Conservation (phyloP, 2,888 invertebrate genomes). For the Dryocosmus kuriphilus region DNA sequence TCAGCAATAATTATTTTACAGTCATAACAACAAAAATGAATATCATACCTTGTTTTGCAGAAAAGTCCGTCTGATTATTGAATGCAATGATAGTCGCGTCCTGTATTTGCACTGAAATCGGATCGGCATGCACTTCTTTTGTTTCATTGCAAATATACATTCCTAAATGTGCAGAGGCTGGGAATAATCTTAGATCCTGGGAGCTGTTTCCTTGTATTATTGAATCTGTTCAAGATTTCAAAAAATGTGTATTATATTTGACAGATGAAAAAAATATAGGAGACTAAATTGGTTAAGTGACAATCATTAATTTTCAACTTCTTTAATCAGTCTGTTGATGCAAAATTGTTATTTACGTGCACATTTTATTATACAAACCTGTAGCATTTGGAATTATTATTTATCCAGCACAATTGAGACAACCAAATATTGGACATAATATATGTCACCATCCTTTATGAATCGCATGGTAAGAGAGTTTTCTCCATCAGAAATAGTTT, state of each 20-base stretch:
- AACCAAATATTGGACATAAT: conserved; percentile 15
- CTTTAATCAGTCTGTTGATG: too few relatives aligned
- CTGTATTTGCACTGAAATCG: not conserved
- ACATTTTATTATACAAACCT: conserved; percentile 1
- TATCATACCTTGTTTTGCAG: conserved; percentile 10
- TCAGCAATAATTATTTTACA: too few relatives aligned
- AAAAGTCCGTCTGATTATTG: not conserved
- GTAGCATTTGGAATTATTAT: conserved; percentile 7
- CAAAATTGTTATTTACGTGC: too few relatives aligned
- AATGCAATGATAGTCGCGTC: conserved; percentile 7
- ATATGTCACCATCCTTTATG: not conserved
- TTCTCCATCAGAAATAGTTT: not conserved
- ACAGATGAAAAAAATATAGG: not conserved
- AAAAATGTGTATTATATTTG: not conserved
- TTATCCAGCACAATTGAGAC: conserved; percentile 10
- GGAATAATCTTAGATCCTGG: not conserved
- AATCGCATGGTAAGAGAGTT: conserved; percentile 2
- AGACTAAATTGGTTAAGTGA: not conserved
- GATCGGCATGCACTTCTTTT: not conserved
- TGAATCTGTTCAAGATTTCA: not conserved
- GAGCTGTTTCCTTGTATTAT: not conserved
- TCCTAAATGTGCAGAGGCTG: not conserved
- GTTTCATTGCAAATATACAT: conserved; percentile 13
- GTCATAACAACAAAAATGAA: too few relatives aligned
- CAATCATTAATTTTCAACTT: not conserved